These are phyloP conservation scores for Phengaris alcon DNA, from an alignment of 2,888 invertebrate genomes.

Conservation along the genomic window DNA sequence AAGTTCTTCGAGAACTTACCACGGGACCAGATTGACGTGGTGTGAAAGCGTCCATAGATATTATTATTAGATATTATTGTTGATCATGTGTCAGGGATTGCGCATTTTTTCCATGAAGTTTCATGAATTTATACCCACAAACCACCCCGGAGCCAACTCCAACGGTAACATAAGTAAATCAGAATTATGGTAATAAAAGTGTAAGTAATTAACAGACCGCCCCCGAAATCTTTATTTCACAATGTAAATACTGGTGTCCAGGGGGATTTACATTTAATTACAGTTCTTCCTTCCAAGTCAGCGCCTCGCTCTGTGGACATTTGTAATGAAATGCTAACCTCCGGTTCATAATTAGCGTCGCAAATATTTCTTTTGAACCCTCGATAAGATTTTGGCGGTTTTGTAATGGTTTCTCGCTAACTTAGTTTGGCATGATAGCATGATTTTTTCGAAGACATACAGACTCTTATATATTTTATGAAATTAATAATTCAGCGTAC, in stretches of 20 bases:
- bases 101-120: neutral
- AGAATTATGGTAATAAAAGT: slow-evolving; percentile 13
- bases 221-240: slow-evolving; percentile 25
- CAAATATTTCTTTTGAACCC: slow-evolving; percentile 27
- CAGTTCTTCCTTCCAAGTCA: slow-evolving; percentile 34
- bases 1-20: too few species aligned
- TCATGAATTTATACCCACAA: neutral
- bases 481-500: too few species aligned
- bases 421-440: neutral
- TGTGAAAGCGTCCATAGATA: too few species aligned
- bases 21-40: too few species aligned
- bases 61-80: too few species aligned
- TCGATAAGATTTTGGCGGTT: neutral
- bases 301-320: slow-evolving; percentile 40
- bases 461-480: too few species aligned
- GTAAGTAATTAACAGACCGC: neutral
- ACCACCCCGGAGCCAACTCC: neutral
- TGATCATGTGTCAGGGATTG: too few species aligned
- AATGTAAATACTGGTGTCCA: slow-evolving; percentile 28
- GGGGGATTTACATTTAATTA: slow-evolving; percentile 31
- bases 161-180: neutral
- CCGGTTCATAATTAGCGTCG: slow-evolving; percentile 26
- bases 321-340: slow-evolving; percentile 44
- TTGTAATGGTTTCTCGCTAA: neutral
- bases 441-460: too few species aligned